Conservation (phyloP, 2,888 invertebrate species). For the Cancer borealis region DNA sequence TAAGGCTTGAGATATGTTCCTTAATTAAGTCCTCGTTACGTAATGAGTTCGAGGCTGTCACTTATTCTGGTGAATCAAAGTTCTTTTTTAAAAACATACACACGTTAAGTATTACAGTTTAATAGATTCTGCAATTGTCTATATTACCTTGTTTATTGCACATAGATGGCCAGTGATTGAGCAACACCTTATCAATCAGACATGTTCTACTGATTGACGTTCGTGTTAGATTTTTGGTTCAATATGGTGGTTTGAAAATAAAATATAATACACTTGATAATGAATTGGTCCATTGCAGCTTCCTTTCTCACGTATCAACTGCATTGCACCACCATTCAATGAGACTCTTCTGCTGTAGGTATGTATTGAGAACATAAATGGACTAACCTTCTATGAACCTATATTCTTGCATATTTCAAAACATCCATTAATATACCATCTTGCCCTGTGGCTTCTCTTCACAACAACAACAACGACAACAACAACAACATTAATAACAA, state of each 20-base stretch:
- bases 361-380: not conserved
- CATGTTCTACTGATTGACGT: not conserved
- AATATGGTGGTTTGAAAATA: not conserved
- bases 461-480: not conserved
- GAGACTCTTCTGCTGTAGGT: not conserved
- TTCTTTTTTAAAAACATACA: not conserved
- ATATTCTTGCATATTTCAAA: not conserved
- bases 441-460: not conserved
- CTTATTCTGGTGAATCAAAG: too few relatives aligned
- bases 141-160: not conserved
- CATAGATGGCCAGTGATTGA: not conserved
- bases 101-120: not conserved
- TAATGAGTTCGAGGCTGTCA: too few relatives aligned
- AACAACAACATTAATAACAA: not conserved
- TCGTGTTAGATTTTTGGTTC: not conserved
- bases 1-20: too few relatives aligned
- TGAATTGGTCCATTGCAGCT: not conserved
- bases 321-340: not conserved
- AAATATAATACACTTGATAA: not conserved
- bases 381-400: not conserved
- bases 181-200: not conserved
- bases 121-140: not conserved
- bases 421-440: not conserved
- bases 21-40: too few relatives aligned
- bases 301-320: not conserved